These are phyloP conservation scores for Phalacrocorax pelagicus DNA, from an alignment of 2,113 vertebrate species.

Conservation along the genomic window DNA sequence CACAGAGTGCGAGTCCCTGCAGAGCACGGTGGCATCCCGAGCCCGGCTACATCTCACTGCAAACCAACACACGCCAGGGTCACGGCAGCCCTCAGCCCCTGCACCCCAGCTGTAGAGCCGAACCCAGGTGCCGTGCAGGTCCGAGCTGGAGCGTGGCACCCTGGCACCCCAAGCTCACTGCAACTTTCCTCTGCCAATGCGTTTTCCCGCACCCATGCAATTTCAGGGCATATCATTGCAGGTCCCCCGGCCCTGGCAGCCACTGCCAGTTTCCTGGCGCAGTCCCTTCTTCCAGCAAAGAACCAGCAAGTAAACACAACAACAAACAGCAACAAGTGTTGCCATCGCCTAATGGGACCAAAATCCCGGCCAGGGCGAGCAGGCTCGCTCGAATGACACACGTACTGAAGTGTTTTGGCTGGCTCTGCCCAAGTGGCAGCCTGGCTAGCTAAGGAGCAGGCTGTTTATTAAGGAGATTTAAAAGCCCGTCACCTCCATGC, in stretches of 20 bases:
- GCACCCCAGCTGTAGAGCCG: accelerated
- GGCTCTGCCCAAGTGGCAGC: background rate
- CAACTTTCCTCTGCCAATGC: background rate
- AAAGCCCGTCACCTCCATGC: background rate
- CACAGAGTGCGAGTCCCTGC: accelerated
- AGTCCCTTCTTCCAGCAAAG: background rate
- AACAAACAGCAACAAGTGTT: background rate
- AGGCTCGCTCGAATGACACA: background rate
- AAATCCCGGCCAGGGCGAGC: background rate
- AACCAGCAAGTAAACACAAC: background rate
- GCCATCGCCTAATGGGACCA: background rate
- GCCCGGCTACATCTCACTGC: background rate
- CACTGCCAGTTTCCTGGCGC: background rate
- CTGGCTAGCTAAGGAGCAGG: background rate
- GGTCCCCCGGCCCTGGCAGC: background rate
- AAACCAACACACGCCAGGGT: background rate
- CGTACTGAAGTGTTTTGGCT: background rate
- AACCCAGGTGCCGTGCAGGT: accelerated
- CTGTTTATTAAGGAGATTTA: background rate
- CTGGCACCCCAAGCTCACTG: accelerated
- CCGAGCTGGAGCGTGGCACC: accelerated
- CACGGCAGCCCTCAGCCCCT: background rate
- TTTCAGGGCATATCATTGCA: background rate
- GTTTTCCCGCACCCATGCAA: background rate
- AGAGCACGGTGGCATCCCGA: accelerated